Evolutionary conservation across 2,113 vertebrate genomes (phyloP).

Genomic region (Boulengeromyrus knoepffleri): DNA sequence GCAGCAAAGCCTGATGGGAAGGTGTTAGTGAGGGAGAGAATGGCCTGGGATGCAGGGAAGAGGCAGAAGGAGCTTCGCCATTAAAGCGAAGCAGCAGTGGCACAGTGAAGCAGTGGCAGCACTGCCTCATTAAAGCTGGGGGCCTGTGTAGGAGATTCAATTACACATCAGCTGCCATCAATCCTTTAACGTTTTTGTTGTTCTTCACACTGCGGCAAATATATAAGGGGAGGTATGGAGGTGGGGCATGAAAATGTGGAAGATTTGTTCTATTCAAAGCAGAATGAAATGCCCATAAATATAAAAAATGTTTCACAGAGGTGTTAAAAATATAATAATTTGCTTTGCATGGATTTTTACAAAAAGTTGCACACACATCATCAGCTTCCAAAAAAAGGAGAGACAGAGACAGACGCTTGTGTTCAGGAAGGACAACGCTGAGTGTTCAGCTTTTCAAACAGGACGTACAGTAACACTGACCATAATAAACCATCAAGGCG

Average conservation of each 20-base stretch:
- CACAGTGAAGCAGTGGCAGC: neutral
- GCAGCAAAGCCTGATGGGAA: neutral
- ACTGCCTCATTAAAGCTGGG: neutral
- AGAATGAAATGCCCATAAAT: neutral
- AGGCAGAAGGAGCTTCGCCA: neutral
- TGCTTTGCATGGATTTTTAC: neutral
- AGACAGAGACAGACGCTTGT: neutral
- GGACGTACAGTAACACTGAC: neutral
- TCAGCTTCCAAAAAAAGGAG: neutral
- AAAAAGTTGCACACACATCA: neutral
- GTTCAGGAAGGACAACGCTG: neutral
- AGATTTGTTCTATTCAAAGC: neutral
- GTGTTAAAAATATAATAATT: neutral
- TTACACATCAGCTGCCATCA: neutral
- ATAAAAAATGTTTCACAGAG: neutral
- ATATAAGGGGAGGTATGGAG: neutral
- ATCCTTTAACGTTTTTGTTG: neutral
- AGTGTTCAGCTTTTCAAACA: neutral
- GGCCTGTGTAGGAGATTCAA: neutral
- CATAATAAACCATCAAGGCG: neutral
- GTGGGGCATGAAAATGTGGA: neutral
- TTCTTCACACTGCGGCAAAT: neutral
- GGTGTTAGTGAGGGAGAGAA: neutral
- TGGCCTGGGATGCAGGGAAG: neutral
- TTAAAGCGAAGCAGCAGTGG: neutral